Evolutionary conservation across 64 coral and sea anemone species (phyloP), one percentile per base, ranked within the genome.

Genomic region (Actinia tenebrosa): DNA sequence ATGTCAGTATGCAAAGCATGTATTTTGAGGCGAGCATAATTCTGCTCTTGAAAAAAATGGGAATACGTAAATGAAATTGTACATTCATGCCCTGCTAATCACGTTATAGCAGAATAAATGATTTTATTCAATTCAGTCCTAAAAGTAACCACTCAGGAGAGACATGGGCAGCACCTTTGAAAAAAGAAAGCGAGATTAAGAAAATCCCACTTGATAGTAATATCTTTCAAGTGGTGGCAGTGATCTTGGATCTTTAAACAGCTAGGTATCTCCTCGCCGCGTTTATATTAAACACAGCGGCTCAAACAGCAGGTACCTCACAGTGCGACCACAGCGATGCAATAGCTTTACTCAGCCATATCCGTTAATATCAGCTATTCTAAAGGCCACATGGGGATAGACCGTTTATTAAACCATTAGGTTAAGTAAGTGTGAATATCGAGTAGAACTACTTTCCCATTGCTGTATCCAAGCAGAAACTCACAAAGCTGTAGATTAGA

Each of bases 211-310:
- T 85, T 64, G 83, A 43, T 55, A 11, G 62, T 58, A 60, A 85
- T 59, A 43, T 59, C 50, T 42, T 58, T 59, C 53, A 85, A 85
- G 56, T 55, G 30, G 54, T 61, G 53, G 54, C 44, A 64, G 46
- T 63, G 83, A 85, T 53, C 25, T n/a, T 52, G 80, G 80, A 52
- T 47, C 54, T 53, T 85, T 64, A 17, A 27, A 61, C 20, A 66
- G 17, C n/a, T 85, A 85, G 56, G 83, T 53, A 43, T 59, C 30
- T 61, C 16, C 45, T 55, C 30, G 30, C 23, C 7, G 19, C 44
- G 83, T 85, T 59, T 85, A 85, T 85, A 64, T 53, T 85, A 85
- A 85, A 85, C 83, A 85, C 44, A 30, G 25, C 30, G 25, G 56
- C 5, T 85, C 83, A 26, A 61, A 59, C 83, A 85, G 83, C 83